Base-by-base conservation (phyloP, 2,113 vertebrate species). In the Gadus chalcogrammus region DNA sequence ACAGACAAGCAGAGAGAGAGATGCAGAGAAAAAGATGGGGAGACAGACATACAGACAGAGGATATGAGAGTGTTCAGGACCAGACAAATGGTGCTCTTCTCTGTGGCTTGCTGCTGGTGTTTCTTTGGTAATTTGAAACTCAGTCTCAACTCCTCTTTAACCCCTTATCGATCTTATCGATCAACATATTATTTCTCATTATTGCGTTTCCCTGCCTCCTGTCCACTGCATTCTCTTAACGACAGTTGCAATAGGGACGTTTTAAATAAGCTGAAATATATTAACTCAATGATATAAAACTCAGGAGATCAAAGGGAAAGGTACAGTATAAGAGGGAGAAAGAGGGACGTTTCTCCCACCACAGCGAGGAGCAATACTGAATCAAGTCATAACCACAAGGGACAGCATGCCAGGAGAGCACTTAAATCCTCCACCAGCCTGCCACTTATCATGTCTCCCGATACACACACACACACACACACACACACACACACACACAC, bases 241-340 rank as follows among this genome's bases (percentile, higher is more conserved):
- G 55, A n/a, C 15, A n/a, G 16, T 16, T 9, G 55, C 17, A n/a
- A 48, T 48, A 17, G 55, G 53, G 9, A 16, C 3, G 15, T 58
- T 58, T n/a, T n/a, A 58, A 58, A 58, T 5, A 15, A n/a, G 55
- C 55, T 7, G n/a, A 1, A 58, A 58, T 48, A 7, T 16, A 17
- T 58, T 58, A 2, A 11, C 4, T 16, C 55, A 58, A 3, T 58
- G 13, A 58, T 48, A 13, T 48, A 48, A 16, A 58, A 58, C 55
- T 17, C 55, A 58, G 55, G 55, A 58, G 71, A 75, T 55, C 69
- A 64, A 61, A 53, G 62, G 31, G 42, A 42, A 42, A 70, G 12
- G 9, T 9, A 9, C 59, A 69, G 62, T 6, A n/a, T 13, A 5
- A 58, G 55, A 58, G 55, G 13, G 12, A 58, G 55, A 58, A 13